These are phyloP conservation scores for Apogon hyalosoma DNA, from an alignment of 2,797 vertebrate genomes.

Conservation along the genomic window DNA sequence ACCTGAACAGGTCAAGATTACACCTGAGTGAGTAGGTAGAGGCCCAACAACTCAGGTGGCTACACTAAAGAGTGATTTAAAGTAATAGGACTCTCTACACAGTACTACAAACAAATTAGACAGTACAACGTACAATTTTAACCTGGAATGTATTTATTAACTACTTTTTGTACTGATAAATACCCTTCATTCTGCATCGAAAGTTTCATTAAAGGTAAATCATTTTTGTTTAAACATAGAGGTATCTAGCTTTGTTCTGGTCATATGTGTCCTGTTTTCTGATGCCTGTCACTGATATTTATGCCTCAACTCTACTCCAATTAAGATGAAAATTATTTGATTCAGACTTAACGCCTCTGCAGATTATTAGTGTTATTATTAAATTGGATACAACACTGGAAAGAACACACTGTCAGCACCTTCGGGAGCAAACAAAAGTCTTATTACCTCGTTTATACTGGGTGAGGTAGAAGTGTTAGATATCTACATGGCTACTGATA, in stretches of 20 bases:
- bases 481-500: not conserved
- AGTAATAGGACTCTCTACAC: slow-evolving; percentile 16
- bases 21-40: slow-evolving; percentile 9
- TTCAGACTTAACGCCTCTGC: too few species aligned
- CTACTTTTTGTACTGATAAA: not conserved
- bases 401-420: not conserved
- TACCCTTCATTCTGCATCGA: not conserved
- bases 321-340: not conserved
- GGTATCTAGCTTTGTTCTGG: not conserved
- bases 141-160: not conserved
- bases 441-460: not conserved
- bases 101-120: slow-evolving; percentile 2
- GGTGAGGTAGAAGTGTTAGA: not conserved
- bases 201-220: not conserved
- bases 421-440: not conserved
- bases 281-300: not conserved
- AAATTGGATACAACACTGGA: too few species aligned
- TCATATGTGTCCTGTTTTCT: not conserved
- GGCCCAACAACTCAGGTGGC: slow-evolving; percentile 15
- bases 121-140: not conserved
- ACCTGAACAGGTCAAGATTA: slow-evolving; percentile 39
- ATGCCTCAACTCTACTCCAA: too few species aligned
- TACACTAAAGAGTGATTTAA: slow-evolving; percentile 28
- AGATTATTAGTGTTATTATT: too few species aligned
- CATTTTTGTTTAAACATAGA: not conserved